Conservation (phyloP, 2,113 vertebrate genomes). For the Salvelinus fontinalis region DNA sequence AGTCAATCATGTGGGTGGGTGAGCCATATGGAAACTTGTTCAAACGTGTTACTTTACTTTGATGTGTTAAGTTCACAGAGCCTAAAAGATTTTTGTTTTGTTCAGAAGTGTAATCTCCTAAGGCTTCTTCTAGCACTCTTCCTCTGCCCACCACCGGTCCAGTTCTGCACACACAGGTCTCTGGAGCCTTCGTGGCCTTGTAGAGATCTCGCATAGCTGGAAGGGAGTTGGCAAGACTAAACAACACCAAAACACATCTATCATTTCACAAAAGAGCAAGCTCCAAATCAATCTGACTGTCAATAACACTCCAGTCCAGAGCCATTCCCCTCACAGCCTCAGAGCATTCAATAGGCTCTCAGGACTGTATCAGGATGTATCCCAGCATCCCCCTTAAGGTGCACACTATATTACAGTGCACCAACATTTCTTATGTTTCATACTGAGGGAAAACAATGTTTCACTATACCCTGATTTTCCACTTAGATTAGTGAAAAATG, state of each 20-base stretch:
- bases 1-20: too few relatives aligned
- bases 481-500: not conserved
- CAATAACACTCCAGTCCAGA: conserved; percentile 48
- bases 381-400: too few relatives aligned
- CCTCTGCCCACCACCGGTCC: not conserved
- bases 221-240: conserved; percentile 50
- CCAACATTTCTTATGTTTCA: too few relatives aligned
- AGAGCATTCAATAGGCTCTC: conserved; percentile 42
- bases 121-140: conserved; percentile 3
- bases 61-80: too few relatives aligned
- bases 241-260: conserved; percentile 58
- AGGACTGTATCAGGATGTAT: not conserved
- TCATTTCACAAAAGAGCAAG: conserved; percentile 59
- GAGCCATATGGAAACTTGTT: too few relatives aligned
- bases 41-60: too few relatives aligned
- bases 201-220: conserved; percentile 21
- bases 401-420: too few relatives aligned
- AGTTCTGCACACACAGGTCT: conserved; percentile 23
- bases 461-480: conserved; percentile 12
- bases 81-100: conserved; percentile 23
- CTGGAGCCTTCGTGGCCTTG: conserved; percentile 23
- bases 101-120: conserved; percentile 33
- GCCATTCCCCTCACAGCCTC: conserved; percentile 35
- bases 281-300: conserved; percentile 66
- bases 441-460: not conserved